Evolutionary conservation across 2,113 vertebrate genomes (phyloP).

Genomic region (Cathartes aura): DNA sequence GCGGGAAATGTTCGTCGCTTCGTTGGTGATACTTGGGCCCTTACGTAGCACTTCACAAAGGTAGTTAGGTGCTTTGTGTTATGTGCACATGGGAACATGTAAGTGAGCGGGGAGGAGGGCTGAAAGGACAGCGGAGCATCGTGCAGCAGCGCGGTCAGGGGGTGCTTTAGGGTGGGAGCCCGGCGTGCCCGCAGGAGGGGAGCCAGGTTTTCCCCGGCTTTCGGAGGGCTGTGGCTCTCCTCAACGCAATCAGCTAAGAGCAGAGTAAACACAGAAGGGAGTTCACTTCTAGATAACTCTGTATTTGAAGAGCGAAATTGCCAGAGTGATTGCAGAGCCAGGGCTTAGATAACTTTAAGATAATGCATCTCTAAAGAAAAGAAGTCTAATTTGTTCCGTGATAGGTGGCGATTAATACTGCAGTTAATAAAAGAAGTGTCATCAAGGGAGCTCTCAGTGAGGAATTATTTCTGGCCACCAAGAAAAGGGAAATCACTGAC

Average conservation of each 20-base stretch:
- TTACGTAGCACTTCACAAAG: not conserved
- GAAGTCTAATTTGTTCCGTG: not conserved
- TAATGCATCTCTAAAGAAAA: not conserved
- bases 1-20: accelerated
- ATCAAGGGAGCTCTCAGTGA: not conserved
- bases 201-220: not conserved
- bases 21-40: not conserved
- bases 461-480: not conserved
- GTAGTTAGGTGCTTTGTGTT: not conserved
- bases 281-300: not conserved
- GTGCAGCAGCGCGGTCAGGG: accelerated
- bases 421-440: not conserved
- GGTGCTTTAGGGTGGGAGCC: not conserved
- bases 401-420: not conserved
- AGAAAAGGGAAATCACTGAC: not conserved
- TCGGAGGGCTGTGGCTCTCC: accelerated
- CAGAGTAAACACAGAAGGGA: not conserved
- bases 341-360: not conserved
- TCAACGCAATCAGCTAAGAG: not conserved
- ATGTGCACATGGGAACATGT: accelerated
- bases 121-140: not conserved
- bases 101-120: not conserved
- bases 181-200: accelerated
- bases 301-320: not conserved
- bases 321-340: not conserved